Base-by-base conservation (phyloP, 2,113 vertebrate species). In the Coregonus clupeaformis region DNA sequence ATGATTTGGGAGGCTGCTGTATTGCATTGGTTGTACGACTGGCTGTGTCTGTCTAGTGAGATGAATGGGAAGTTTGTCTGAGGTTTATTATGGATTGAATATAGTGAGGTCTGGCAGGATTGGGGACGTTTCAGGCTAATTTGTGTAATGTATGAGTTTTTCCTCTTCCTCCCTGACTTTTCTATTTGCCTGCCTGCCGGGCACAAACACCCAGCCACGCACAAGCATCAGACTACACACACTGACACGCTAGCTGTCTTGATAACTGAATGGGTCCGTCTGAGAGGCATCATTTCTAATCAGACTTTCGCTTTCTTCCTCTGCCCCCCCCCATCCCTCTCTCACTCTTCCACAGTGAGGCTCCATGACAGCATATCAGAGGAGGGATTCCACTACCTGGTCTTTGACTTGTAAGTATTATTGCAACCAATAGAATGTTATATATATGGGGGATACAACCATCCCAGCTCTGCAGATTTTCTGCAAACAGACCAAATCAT, bases 321-420 rank as follows among this genome's bases (percentile, higher is more conserved):
- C 72, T 73, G 16, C 55, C 47, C 13, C 57, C 16, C 5, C 5
- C 27, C 14, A 4, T 30, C 25, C 0, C 64, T 29, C 16, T 32
- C 1, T 60, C 22, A n/a, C n/a, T n/a, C n/a, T 65, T 14, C 25
- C 13, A 5, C 83, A 91, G 89, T 91, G 68, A 84, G 89, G 4
- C 89, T 91, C 16, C 89, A 91, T 42, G 89, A 91, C 78, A 91
- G 89, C 82, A 91, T 91, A 76, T 91, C 89, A n/a, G 89, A 91
- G 76, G 89, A 91, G 42, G 89, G 89, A 77, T 91, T 86, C 80
- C 89, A 91, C 82, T 91, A 91, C 42, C 85, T 91, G 49, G 87
- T 91, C 66, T 91, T 91, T 78, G 89, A 91, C 77, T 70, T 91
- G 89, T 91, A 76, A n/a, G n/a, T n/a, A n/a, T n/a, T n/a, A n/a